Conservation (phyloP, 2,888 invertebrate species). For the Apoda limacodes region DNA sequence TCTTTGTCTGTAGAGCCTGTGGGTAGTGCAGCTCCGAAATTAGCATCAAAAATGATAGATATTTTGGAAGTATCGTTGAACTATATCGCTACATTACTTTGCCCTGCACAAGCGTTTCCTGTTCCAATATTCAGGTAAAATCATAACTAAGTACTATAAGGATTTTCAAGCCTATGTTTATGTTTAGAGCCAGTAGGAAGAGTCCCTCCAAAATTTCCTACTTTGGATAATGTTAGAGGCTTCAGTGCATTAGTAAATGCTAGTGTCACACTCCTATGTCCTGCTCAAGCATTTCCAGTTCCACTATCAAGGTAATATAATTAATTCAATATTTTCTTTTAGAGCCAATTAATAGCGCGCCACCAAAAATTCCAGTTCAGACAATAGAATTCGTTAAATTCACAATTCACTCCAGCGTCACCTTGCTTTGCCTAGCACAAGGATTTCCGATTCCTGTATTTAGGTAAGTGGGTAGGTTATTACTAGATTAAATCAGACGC, state of each 20-base stretch:
- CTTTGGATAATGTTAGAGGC: constrained; percentile 73
- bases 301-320: constrained; percentile 72
- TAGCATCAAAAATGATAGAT: constrained; percentile 68
- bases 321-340: constrained; percentile 37
- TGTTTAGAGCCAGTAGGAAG: constrained; percentile 70
- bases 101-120: constrained; percentile 76
- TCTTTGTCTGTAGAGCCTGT: constrained; percentile 71
- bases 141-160: constrained; percentile 4
- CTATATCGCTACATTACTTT: constrained; percentile 61
- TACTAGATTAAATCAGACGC: constrained; percentile 13
- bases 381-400: constrained; percentile 59
- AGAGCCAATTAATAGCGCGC: constrained; percentile 80
- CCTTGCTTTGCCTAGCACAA: constrained; percentile 78
- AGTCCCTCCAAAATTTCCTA: constrained; percentile 78
- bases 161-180: constrained; percentile 17
- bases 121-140: constrained; percentile 76
- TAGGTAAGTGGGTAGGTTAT: constrained; percentile 65
- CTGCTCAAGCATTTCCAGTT: constrained; percentile 77
- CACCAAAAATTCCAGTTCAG: constrained; percentile 74
- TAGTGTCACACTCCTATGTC: constrained; percentile 74
- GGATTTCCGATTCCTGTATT: constrained; percentile 76
- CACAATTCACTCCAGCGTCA: constrained; percentile 59
- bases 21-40: constrained; percentile 77
- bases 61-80: constrained; percentile 44
- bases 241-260: constrained; percentile 59